These are phyloP conservation scores for Terebella lapidaria DNA, from an alignment of 2,888 invertebrate genomes.

Conservation along the genomic window DNA sequence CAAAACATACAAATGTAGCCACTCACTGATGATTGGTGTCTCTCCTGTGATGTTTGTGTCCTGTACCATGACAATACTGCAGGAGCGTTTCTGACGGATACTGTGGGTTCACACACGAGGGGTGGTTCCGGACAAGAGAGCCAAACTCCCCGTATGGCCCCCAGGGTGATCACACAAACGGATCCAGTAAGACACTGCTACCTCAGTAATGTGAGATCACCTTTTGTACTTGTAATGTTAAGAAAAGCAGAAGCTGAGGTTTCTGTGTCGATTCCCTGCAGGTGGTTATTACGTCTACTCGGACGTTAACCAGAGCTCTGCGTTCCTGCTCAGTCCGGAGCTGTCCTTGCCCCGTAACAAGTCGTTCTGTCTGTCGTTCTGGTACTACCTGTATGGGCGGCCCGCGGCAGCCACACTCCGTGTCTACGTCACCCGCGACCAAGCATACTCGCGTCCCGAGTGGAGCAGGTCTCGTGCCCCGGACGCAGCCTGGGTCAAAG, in stretches of 20 bases:
- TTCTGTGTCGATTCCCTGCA: constrained; percentile 9
- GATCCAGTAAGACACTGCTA: constrained; percentile 18
- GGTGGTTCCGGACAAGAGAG: constrained; percentile 23
- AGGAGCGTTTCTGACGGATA: constrained; percentile 22
- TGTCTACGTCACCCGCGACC: constrained; percentile 22
- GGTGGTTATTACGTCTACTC: constrained; percentile 28
- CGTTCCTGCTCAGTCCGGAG: constrained; percentile 24
- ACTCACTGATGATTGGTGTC: too few species aligned
- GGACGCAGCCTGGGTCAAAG: constrained; percentile 20
- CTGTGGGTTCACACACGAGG: constrained; percentile 27
- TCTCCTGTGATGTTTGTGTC: too few species aligned
- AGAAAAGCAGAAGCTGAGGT: not conserved
- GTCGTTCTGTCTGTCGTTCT: constrained; percentile 25
- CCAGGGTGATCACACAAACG: constrained; percentile 26
- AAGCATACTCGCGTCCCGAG: constrained; percentile 23
- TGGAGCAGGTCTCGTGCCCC: constrained; percentile 18
- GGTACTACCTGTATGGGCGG: constrained; percentile 25
- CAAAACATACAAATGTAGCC: too few species aligned
- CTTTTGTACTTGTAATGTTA: not conserved
- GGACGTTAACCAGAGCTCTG: constrained; percentile 18
- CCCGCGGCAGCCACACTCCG: constrained; percentile 16
- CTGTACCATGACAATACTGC: too few species aligned
- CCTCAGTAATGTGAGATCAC: not conserved
- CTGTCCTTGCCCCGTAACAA: constrained; percentile 13
- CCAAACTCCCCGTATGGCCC: constrained; percentile 16